These are phyloP conservation scores for Gryllus longicercus DNA, from an alignment of 2,888 invertebrate species.

Conservation along the genomic window DNA sequence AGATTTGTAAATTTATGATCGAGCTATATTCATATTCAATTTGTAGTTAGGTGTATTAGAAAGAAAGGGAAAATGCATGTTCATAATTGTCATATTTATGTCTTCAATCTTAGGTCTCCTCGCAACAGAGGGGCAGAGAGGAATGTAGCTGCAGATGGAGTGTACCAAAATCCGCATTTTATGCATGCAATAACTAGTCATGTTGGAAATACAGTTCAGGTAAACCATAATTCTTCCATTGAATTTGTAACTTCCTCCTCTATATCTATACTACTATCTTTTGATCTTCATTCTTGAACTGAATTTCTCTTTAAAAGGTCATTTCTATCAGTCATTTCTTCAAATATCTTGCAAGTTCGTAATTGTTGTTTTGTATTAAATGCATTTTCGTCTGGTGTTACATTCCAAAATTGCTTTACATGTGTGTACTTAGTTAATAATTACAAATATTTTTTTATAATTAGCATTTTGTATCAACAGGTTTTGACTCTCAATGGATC, in stretches of 20 bases:
- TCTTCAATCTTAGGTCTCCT: slow-evolving; percentile 55
- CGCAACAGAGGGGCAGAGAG: slow-evolving; percentile 58
- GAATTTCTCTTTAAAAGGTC: too few relatives aligned
- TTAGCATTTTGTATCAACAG: slow-evolving; percentile 40
- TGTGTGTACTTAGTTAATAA: slow-evolving; percentile 1
- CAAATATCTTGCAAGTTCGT: too few relatives aligned
- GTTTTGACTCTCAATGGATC: slow-evolving; percentile 79
- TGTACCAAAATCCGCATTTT: slow-evolving; percentile 85
- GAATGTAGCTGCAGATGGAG: slow-evolving; percentile 72
- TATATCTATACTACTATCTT: too few relatives aligned
- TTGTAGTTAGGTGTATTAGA: too few relatives aligned
- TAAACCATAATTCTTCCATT: slow-evolving; percentile 37
- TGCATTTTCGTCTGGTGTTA: too few relatives aligned
- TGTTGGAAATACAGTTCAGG: slow-evolving; percentile 76
- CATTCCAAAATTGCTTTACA: slow-evolving; percentile 20
- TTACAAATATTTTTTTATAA: slow-evolving; percentile 28
- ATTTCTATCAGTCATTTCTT: too few relatives aligned
- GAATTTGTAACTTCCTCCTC: too few relatives aligned
- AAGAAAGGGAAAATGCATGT: too few relatives aligned
- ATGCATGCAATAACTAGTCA: slow-evolving; percentile 85
- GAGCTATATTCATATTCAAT: too few relatives aligned
- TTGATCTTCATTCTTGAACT: too few relatives aligned
- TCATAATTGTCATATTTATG: slow-evolving; percentile 30
- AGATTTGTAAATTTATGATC: too few relatives aligned
- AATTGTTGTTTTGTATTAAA: too few relatives aligned